These are phyloP conservation scores for Gambusia yucatana DNA, from an alignment of 2,797 vertebrate species.

Conservation along the genomic window DNA sequence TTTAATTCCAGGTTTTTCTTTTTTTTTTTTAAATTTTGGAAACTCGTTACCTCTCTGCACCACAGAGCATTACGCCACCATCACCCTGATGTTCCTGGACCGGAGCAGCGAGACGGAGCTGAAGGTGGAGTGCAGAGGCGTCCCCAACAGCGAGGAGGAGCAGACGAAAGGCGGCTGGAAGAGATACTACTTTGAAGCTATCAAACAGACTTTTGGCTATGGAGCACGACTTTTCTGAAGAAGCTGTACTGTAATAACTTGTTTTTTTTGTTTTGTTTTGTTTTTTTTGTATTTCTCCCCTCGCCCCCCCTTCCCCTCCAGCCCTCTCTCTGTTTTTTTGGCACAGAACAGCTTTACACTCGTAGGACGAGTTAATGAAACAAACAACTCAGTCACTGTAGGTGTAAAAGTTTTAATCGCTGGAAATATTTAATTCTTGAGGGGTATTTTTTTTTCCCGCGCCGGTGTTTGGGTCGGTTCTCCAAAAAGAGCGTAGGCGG, in stretches of 20 bases:
- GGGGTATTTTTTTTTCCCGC: neutral
- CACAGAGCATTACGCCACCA: constrained; percentile 91
- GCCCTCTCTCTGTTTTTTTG: constrained; percentile 1
- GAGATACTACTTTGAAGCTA: constrained; percentile 95
- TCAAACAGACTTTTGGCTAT: constrained; percentile 98
- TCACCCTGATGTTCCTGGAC: constrained; percentile 88
- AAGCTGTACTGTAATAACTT: constrained; percentile 3
- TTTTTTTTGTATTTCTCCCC: neutral
- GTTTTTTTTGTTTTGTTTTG: no score
- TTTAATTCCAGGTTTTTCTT: neutral
- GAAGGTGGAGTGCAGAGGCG: constrained; percentile 88
- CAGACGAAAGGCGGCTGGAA: constrained; percentile 93
- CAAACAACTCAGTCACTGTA: constrained; percentile 23
- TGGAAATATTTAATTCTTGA: constrained; percentile 51
- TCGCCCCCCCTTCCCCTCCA: accelerated
- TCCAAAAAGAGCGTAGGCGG: constrained; percentile 20
- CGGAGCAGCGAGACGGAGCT: constrained; percentile 91
- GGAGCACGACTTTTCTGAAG: constrained; percentile 91
- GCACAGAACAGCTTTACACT: constrained; percentile 32
- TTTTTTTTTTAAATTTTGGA: neutral
- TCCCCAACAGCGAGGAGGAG: constrained; percentile 92
- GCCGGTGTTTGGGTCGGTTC: constrained; percentile 42
- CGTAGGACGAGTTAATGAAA: constrained; percentile 21
- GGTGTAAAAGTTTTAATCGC: constrained; percentile 56
- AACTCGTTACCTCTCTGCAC: accelerated